Conservation (phyloP, 2,888 invertebrate genomes). For the Fissipunctia ypsillon region DNA sequence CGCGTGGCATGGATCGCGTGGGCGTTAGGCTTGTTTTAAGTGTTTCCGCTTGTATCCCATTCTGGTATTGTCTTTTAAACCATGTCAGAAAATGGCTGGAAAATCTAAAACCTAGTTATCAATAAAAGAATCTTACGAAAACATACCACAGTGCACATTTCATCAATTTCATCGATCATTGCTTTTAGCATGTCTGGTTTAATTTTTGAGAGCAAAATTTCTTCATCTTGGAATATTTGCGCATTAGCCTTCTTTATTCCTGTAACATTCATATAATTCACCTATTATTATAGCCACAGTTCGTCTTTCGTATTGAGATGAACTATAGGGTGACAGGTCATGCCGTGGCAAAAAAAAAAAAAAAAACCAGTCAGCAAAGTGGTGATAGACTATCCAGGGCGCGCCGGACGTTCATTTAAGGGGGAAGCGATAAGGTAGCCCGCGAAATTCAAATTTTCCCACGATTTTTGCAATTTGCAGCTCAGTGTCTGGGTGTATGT, state of each 20-base stretch:
- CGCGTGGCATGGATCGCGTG: background rate
- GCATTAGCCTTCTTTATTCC: background rate
- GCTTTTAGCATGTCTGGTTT: background rate
- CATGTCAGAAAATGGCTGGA: background rate
- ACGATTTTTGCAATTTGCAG: no score
- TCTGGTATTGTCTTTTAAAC: background rate
- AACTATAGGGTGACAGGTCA: background rate
- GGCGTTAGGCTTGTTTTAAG: background rate
- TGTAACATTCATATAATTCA: background rate
- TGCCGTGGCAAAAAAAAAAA: background rate
- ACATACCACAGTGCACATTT: conserved; percentile 8
- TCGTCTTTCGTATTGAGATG: background rate
- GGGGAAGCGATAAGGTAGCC: no score
- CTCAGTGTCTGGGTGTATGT: no score
- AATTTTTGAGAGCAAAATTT: conserved; percentile 1
- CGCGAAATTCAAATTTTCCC: no score
- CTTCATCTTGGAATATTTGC: conserved; percentile 17
- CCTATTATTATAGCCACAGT: background rate
- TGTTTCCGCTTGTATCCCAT: background rate
- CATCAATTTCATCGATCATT: background rate
- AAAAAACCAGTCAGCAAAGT: background rate
- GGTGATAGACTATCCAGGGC: background rate
- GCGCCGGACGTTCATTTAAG: background rate
- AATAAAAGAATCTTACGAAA: background rate
- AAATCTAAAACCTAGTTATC: background rate